Base-by-base conservation (phyloP, 2,797 vertebrate genomes). In the Catostomus latipinnis region DNA sequence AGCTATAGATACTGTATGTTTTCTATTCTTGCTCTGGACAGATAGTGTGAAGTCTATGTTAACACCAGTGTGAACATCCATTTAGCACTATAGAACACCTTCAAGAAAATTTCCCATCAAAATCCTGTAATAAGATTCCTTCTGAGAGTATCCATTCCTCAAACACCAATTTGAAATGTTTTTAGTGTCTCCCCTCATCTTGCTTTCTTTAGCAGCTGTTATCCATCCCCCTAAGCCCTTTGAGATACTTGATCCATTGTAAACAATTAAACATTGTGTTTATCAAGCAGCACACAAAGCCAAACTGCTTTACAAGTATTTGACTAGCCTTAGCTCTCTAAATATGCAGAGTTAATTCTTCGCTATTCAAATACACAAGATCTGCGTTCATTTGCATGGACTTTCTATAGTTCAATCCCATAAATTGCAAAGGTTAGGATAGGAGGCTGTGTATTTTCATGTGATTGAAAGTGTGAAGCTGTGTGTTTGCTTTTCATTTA, bases 121-220 rank as follows among this genome's bases (percentile, higher is more conserved):
- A 46, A 18, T 56, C n/a, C 50, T 61, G 49, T 50, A 56, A 66
- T 68, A 60, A 70, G 43, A 56, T 75, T 74, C 18, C 34, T 16
- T 71, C 45, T 5, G 68, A 54, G 22, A 45, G 62, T 63, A 71
- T 61, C 56, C 14, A 22, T 61, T 57, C 69, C 34, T 54, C 43
- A 71, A 76, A 72, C 70, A 70, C 71, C 60, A 77, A 61, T 68
- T 57, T 53, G 57, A 80, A 75, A 45, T 14, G 61, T 74, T 60
- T 72, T 52, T 50, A 13, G 52, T 82, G 71, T 80, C 81, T 76
- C 77, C 61, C 76, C 74, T 80, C 74, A 73, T 74, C 72, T 22
- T 68, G 50, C 62, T 72, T 79, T 71, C 63, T 77, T 80, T 50
- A 76, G 76, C 79, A 86, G 82, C 67, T 82, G 74, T 77, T 77